Conservation (phyloP, 2,888 invertebrate genomes). For the Ormyrus pomaceus region DNA sequence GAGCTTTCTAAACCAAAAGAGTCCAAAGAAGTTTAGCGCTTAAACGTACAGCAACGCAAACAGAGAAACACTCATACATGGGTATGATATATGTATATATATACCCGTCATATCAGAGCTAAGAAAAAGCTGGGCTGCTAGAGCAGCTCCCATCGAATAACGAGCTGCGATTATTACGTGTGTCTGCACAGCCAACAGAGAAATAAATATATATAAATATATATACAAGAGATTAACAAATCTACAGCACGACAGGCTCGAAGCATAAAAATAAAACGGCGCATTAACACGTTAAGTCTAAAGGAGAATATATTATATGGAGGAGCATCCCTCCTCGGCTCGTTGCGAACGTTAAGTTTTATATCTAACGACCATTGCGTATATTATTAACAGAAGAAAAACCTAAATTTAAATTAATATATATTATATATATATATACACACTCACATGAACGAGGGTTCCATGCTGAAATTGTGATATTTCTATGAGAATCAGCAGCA, state of each 20-base stretch:
- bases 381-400: conserved; percentile 25
- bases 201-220: conserved; percentile 14
- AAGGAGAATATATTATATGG: conserved; percentile 32
- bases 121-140: conserved; percentile 22
- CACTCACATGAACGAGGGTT: conserved; percentile 26
- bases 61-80: not conserved
- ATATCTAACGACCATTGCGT: conserved; percentile 52
- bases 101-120: conserved; percentile 42
- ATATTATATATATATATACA: conserved; percentile 13
- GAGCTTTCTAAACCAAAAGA: conserved; percentile 34
- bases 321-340: conserved; percentile 40
- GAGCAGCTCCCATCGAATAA: not conserved
- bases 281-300: conserved; percentile 30
- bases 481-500: conserved; percentile 47
- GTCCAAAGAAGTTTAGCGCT: conserved; percentile 29
- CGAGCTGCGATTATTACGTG: not conserved
- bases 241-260: conserved; percentile 49
- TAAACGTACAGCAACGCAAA: not conserved
- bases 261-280: conserved; percentile 35
- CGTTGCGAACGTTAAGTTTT: conserved; percentile 53
- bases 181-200: not conserved
- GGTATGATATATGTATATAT: not conserved
- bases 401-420: conserved; percentile 8
- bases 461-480: conserved; percentile 56
- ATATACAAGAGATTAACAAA: not conserved